These are phyloP conservation scores for Hirtodrosophila cameraria DNA, from an alignment of 2,888 invertebrate genomes.

Conservation along the genomic window DNA sequence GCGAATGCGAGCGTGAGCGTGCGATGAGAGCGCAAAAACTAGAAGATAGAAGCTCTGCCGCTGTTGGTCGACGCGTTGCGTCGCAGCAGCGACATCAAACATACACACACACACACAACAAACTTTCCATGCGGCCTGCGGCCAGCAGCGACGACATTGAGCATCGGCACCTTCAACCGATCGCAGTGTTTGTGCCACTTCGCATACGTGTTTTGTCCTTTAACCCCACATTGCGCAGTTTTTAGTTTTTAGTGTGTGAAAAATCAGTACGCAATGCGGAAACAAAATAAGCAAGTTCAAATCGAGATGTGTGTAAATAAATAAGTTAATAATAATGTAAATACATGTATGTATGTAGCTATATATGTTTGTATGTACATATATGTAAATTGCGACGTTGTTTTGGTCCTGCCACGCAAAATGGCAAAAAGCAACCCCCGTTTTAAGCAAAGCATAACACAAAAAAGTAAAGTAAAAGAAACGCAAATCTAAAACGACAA, in stretches of 20 bases:
- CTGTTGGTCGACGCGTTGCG: constrained; percentile 13
- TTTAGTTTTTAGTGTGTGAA: too few relatives aligned
- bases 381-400: constrained; percentile 34
- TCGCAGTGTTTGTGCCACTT: constrained; percentile 54
- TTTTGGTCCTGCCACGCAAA: constrained; percentile 40
- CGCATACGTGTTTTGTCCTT: constrained; percentile 3
- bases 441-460: constrained; percentile 30
- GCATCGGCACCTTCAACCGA: constrained; percentile 81
- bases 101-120: constrained; percentile 37
- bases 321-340: too few relatives aligned
- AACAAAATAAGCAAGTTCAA: constrained; percentile 21
- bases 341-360: neutral
- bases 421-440: constrained; percentile 47
- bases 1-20: constrained; percentile 18
- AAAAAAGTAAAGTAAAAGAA: constrained; percentile 25
- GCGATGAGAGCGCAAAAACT: constrained; percentile 32
- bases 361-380: neutral
- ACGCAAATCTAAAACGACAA: constrained; percentile 34
- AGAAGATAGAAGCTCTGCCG: constrained; percentile 59
- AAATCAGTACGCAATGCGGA: constrained; percentile 15
- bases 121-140: constrained; percentile 79
- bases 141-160: constrained; percentile 76
- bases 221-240: constrained; percentile 12
- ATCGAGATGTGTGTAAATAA: too few relatives aligned
- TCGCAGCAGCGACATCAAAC: constrained; percentile 35